Percentiles rank a stretch among this genome's conserved stretches.
Evolutionary conservation across 2,113 vertebrate genomes (phyloP).

Genomic region (Ariopsis seemanni): DNA sequence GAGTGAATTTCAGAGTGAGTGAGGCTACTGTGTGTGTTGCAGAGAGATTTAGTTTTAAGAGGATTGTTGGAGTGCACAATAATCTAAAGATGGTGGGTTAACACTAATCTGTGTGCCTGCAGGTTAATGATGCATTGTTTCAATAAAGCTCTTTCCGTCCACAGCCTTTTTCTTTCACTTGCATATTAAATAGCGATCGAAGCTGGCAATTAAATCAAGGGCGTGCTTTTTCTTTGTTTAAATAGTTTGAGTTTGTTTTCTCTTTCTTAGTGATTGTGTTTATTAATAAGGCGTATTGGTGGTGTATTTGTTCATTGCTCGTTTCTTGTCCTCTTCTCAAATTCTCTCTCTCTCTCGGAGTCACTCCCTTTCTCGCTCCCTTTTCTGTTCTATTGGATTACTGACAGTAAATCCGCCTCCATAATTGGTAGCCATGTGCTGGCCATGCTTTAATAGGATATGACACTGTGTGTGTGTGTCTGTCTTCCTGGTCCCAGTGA

Average conservation of each 20-base stretch:
- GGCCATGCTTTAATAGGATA: conserved; percentile 74
- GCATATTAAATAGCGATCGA: background rate
- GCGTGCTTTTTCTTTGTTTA: background rate
- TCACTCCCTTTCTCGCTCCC: background rate
- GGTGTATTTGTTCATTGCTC: background rate
- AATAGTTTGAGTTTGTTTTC: background rate
- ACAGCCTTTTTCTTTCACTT: background rate
- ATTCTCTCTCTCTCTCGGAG: conserved; percentile 11
- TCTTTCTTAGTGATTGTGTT: background rate
- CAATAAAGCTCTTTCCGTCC: background rate
- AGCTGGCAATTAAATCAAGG: background rate
- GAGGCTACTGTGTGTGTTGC: background rate
- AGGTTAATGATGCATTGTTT: conserved; percentile 39
- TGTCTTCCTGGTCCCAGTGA: conserved; percentile 54
- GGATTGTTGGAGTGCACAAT: conserved; percentile 43
- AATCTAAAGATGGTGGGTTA: conserved; percentile 45
- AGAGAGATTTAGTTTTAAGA: conserved; percentile 30
- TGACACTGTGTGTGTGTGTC: conserved; percentile 54
- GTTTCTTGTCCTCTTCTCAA: background rate
- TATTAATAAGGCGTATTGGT: background rate
- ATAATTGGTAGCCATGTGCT: conserved; percentile 72
- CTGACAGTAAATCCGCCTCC: conserved; percentile 65
- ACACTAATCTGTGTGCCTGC: conserved; percentile 42
- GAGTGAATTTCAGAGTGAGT: background rate
- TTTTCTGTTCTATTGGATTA: conserved; percentile 63